Percentiles rank a stretch among this genome's conserved stretches.
These are phyloP conservation scores for Tridacna crocea DNA, from an alignment of 2,888 invertebrate species.

Conservation along the genomic window DNA sequence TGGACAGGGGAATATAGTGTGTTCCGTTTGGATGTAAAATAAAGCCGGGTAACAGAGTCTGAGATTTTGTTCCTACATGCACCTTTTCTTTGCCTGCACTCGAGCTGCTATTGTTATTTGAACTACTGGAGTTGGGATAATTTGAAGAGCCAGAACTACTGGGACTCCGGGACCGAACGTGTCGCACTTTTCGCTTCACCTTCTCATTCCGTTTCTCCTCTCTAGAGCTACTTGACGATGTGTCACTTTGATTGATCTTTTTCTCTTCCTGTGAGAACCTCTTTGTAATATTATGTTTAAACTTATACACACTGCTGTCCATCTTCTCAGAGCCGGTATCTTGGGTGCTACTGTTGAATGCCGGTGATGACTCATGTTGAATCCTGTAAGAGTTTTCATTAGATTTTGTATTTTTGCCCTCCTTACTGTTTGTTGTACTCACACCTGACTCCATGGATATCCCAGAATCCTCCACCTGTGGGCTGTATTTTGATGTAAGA, in stretches of 20 bases:
- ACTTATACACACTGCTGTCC: slow-evolving; percentile 89
- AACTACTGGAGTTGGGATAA: slow-evolving; percentile 67
- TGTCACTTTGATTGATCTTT: slow-evolving; percentile 59
- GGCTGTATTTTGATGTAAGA: slow-evolving; percentile 39
- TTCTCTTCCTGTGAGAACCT: slow-evolving; percentile 88
- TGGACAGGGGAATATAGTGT: slow-evolving; percentile 92
- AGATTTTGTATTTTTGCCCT: not conserved
- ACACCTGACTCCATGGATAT: slow-evolving; percentile 42
- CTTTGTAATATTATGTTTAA: slow-evolving; percentile 96
- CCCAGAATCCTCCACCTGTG: slow-evolving; percentile 47
- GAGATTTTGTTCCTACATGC: slow-evolving; percentile 43
- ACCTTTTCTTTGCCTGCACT: slow-evolving; percentile 18
- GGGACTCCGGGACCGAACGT: slow-evolving; percentile 49
- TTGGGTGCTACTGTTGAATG: slow-evolving; percentile 22
- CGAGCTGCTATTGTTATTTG: slow-evolving; percentile 50
- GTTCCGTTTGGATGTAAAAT: slow-evolving; percentile 94
- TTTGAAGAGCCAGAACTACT: slow-evolving; percentile 60
- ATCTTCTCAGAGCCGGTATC: slow-evolving; percentile 41
- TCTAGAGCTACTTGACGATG: slow-evolving; percentile 63
- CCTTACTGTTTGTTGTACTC: slow-evolving; percentile 28
- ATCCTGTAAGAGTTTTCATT: not conserved
- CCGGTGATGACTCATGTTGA: not conserved
- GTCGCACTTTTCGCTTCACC: slow-evolving; percentile 57
- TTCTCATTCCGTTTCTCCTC: slow-evolving; percentile 58
- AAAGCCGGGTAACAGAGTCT: slow-evolving; percentile 90